These are phyloP conservation scores for Drosophila mercatorum DNA, from an alignment of 2,888 invertebrate species.

Conservation along the genomic window DNA sequence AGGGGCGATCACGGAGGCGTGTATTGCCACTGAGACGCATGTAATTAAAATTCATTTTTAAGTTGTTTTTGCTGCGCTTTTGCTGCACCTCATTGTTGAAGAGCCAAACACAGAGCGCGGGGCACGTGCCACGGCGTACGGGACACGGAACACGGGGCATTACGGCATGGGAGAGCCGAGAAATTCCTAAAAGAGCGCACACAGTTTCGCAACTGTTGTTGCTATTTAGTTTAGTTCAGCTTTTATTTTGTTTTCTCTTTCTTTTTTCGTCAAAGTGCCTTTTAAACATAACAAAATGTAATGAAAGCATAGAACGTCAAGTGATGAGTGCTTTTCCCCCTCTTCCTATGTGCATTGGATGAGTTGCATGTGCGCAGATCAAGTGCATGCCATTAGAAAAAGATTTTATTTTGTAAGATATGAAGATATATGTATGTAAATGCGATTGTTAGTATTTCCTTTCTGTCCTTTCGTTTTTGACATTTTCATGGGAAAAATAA, in stretches of 20 bases:
- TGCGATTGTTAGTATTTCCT: neutral
- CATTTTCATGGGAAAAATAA: neutral
- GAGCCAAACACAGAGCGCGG: conserved; percentile 16
- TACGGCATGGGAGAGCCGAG: conserved; percentile 11
- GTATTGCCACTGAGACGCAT: conserved; percentile 61
- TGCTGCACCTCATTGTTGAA: conserved; percentile 42
- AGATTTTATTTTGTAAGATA: neutral
- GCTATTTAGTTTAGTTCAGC: conserved; percentile 60
- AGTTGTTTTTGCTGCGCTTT: conserved; percentile 55
- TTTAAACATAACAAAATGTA: conserved; percentile 46
- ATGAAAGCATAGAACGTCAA: conserved; percentile 36
- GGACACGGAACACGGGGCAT: neutral
- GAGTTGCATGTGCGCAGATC: conserved; percentile 21
- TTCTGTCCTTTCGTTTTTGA: neutral
- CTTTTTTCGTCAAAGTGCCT: conserved; percentile 52
- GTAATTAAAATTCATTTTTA: conserved; percentile 76
- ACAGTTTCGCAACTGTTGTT: conserved; percentile 64
- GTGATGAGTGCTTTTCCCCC: conserved; percentile 31
- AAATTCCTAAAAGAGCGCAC: conserved; percentile 33
- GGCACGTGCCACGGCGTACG: neutral
- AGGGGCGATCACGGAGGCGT: conserved; percentile 6
- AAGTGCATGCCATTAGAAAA: conserved; percentile 24
- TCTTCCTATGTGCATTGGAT: conserved; percentile 1
- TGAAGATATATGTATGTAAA: neutral
- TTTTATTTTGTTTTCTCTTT: conserved; percentile 40